A percentile compares a stretch with the other conserved stretches of the same genome.
Conservation (phyloP, 1,140 invertebrate genomes). For the Nylanderia fulva region DNA sequence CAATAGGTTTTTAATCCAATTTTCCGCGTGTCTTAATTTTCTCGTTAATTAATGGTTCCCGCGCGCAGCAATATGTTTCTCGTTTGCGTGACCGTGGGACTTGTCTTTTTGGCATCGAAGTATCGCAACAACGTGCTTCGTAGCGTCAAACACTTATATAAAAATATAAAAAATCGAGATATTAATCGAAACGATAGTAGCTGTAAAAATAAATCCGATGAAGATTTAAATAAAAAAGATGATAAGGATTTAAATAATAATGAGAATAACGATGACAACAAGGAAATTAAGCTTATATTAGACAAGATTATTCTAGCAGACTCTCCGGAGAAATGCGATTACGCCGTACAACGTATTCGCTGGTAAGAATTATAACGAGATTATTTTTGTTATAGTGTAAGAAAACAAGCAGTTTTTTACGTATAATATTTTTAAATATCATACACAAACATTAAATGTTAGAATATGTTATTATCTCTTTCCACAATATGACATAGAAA, state of each 20-base stretch:
- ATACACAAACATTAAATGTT: not conserved
- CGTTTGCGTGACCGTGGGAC: constrained; percentile 81
- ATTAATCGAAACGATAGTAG: constrained; percentile 36
- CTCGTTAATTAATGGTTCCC: constrained; percentile 72
- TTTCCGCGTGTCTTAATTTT: constrained; percentile 27
- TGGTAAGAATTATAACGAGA: constrained; percentile 71
- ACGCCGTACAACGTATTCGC: constrained; percentile 82
- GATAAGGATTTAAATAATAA: constrained; percentile 39
- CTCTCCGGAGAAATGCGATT: constrained; percentile 82
- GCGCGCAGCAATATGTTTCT: constrained; percentile 80
- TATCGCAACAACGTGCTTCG: constrained; percentile 82
- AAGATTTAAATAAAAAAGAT: constrained; percentile 52
- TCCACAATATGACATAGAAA: not conserved
- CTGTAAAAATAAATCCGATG: constrained; percentile 17
- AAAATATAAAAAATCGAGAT: constrained; percentile 73
- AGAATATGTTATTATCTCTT: not conserved
- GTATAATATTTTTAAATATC: not conserved
- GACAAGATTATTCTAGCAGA: constrained; percentile 83
- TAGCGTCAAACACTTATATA: constrained; percentile 80
- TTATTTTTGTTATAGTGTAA: not conserved
- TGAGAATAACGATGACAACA: constrained; percentile 53
- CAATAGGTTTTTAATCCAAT: constrained; percentile 45
- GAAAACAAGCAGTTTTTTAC: not conserved
- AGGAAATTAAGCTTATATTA: constrained; percentile 72
- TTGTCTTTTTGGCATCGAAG: constrained; percentile 82